Base-by-base conservation (phyloP, 2,888 invertebrate genomes). In the Pseudococcus viburni region DNA sequence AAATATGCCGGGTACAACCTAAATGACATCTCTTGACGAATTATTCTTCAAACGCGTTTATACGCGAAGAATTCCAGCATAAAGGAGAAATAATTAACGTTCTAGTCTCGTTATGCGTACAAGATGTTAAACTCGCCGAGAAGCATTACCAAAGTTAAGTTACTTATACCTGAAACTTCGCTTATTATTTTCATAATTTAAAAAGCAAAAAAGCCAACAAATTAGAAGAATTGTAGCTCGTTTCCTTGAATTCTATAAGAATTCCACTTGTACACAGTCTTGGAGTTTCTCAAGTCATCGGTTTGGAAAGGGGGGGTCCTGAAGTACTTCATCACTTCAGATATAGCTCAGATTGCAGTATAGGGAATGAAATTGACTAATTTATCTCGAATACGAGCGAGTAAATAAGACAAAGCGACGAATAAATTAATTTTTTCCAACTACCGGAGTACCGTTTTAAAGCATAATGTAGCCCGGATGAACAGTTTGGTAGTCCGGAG, bases 401-500 rank as follows among this genome's bases (percentile, higher is more conserved):
- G 26, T 68, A 68, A 68, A 68, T 68, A 68, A 68, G 68, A 68
- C 26, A 68, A 68, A 8, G 68, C 22, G 26, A 68, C 26, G 64
- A 64, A 64, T 64, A 64, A 64, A 64, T 64, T 64, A 64, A 64
- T 64, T 64, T 64, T 64, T 64, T 64, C 64, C 42, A 42, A 64
- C 64, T 64, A 22, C 42, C 19, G 3, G n/a, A n/a, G n/a, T 22
- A 64, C 64, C 64, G 7, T 59, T 59, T 8, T 51, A 15, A 48
- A 59, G 59, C 59, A 59, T 17, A 59, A n/a, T n/a, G n/a, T 59
- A 9, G n/a, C n/a, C 8, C 12, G 59, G n/a, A n/a, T n/a, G n/a
- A 59, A n/a, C 59, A 15, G 42, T 42, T 42, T 42, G 1, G 42
- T 5, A 8, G 8, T 0, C 59, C n/a, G n/a, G 59, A 19, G n/a